A percentile compares a stretch with the other conserved stretches of the same genome.
phyloP scores from a whole-genome alignment of 1,140 invertebrate genomes.

The Drosophila pallidifrons region DNA sequence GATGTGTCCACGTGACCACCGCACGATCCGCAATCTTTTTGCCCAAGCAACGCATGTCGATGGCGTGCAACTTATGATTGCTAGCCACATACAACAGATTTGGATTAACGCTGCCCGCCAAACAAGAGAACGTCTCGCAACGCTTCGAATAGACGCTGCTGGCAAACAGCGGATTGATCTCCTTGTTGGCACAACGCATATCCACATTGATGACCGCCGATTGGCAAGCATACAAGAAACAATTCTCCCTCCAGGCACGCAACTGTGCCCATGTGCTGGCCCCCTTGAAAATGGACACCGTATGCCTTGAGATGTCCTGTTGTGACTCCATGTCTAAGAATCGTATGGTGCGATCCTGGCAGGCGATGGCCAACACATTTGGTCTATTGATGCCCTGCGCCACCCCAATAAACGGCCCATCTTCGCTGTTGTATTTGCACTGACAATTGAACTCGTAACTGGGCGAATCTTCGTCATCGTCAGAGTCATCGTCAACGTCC shows the following conservation, averaged over 20 bases:
- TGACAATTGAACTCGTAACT: slow-evolving; percentile 41
- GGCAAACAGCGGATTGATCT: slow-evolving; percentile 63
- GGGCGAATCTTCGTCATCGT: background rate
- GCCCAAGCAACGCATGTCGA: slow-evolving; percentile 62
- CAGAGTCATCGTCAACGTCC: background rate
- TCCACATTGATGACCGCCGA: slow-evolving; percentile 60
- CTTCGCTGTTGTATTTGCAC: slow-evolving; percentile 34
- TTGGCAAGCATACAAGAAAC: slow-evolving; percentile 61
- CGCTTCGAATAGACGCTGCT: slow-evolving; percentile 40
- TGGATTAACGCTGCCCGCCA: slow-evolving; percentile 54
- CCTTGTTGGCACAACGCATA: slow-evolving; percentile 40
- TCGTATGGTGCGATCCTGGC: slow-evolving; percentile 54
- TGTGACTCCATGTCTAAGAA: slow-evolving; percentile 52
- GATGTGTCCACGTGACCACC: slow-evolving; percentile 70
- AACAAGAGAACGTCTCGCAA: slow-evolving; percentile 60
- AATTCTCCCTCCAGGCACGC: slow-evolving; percentile 27
- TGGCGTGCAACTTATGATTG: slow-evolving; percentile 68
- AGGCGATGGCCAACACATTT: slow-evolving; percentile 50
- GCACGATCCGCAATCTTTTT: slow-evolving; percentile 58
- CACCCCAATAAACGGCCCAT: slow-evolving; percentile 45
- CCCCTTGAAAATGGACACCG: slow-evolving; percentile 48
- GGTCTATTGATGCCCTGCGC: slow-evolving; percentile 37
- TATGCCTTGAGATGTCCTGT: slow-evolving; percentile 53
- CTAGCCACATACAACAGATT: slow-evolving; percentile 68
- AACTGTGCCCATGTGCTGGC: slow-evolving; percentile 64